Evolutionary conservation across 2,113 vertebrate genomes (phyloP).

Genomic region (Emberiza fucata): DNA sequence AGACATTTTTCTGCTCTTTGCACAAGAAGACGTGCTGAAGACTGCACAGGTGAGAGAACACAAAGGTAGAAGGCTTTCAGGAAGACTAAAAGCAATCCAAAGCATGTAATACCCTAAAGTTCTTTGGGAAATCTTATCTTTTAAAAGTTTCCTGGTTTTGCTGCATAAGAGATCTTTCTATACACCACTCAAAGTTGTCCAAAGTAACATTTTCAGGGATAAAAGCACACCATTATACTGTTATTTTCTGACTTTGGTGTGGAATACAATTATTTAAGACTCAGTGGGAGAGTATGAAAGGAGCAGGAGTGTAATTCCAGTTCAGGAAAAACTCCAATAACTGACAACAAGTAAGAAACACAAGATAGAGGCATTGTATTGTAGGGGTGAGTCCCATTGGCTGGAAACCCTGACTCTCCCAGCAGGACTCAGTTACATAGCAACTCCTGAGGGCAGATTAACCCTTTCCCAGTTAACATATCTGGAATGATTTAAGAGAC

Average conservation of each 20-base stretch:
- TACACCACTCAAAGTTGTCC: not conserved
- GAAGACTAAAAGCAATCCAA: not conserved
- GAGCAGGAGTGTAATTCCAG: conserved; percentile 42
- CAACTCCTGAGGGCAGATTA: conserved; percentile 47
- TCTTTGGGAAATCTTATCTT: not conserved
- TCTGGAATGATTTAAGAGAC: not conserved
- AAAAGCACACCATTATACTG: not conserved
- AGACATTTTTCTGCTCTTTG: not conserved
- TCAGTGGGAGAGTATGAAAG: conserved; percentile 13
- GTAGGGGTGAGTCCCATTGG: conserved; percentile 1
- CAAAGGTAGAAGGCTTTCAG: not conserved
- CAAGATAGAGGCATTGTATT: conserved; percentile 52
- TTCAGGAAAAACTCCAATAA: conserved; percentile 52
- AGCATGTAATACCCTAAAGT: not conserved
- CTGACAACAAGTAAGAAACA: conserved; percentile 22
- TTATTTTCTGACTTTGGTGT: conserved; percentile 5
- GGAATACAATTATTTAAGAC: conserved; percentile 50
- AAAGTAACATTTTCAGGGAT: not conserved
- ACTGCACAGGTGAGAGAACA: not conserved
- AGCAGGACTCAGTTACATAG: conserved; percentile 49
- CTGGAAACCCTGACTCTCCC: conserved; percentile 21
- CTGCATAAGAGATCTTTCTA: not conserved
- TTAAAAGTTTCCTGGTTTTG: not conserved
- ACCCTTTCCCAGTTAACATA: conserved; percentile 4
- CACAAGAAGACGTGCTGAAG: not conserved